Conservation (phyloP, 1,140 invertebrate species). For the Rhagoletis zephyria region DNA sequence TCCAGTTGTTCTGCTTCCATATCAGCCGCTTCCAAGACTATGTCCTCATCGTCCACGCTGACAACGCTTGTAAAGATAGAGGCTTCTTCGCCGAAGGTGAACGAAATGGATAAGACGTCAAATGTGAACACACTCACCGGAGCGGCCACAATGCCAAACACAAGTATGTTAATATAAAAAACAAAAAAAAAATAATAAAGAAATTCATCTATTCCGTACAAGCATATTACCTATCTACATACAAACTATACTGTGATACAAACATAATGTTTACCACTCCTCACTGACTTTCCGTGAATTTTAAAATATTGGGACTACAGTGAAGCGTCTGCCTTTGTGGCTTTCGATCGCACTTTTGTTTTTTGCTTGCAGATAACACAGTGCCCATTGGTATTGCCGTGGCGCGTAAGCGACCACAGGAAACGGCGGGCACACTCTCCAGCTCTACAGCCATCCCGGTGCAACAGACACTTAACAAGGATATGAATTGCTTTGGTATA, state of each 20-base stretch:
- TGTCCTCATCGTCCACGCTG: constrained; percentile 68
- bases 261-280: not conserved
- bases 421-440: constrained; percentile 73
- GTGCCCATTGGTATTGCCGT: constrained; percentile 90
- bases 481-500: constrained; percentile 74
- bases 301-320: not conserved
- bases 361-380: constrained; percentile 74
- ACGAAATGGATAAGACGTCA: constrained; percentile 59
- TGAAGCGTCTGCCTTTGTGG: not conserved
- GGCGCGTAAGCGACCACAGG: constrained; percentile 83
- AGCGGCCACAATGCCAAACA: constrained; percentile 50
- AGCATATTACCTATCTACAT: no score
- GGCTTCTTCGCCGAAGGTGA: constrained; percentile 74
- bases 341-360: not conserved
- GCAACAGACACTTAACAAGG: constrained; percentile 69
- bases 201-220: not conserved
- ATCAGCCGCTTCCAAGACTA: constrained; percentile 61
- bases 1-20: not conserved
- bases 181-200: not conserved
- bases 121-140: constrained; percentile 9
- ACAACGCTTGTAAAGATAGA: constrained; percentile 74
- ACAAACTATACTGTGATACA: not conserved
- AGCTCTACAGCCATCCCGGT: constrained; percentile 62
- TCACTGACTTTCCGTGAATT: not conserved
- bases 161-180: constrained; percentile 62